Evolutionary conservation across 2,888 invertebrate species (phyloP).

Genomic region (Blastobasis lacticolella): DNA sequence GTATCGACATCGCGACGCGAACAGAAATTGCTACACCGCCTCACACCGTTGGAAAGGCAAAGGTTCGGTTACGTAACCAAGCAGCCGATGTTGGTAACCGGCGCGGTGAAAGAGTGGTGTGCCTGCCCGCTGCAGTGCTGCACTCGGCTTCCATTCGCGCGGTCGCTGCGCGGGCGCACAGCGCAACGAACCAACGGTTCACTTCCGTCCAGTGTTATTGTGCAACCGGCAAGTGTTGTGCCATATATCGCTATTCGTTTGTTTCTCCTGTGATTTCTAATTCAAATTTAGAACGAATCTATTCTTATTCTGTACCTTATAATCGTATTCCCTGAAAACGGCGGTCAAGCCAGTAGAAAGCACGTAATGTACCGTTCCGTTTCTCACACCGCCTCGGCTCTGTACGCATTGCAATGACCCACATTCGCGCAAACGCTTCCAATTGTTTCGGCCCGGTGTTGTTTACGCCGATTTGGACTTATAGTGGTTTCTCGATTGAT

Average conservation of each 20-base stretch:
- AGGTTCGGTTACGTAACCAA: slow-evolving; percentile 61
- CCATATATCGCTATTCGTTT: not conserved
- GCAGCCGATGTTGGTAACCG: slow-evolving; percentile 16
- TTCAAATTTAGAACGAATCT: not conserved
- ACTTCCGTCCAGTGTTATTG: slow-evolving; percentile 8
- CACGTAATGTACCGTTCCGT: slow-evolving; percentile 18
- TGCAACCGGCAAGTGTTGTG: slow-evolving; percentile 3
- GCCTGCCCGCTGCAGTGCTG: slow-evolving; percentile 45
- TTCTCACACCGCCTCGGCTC: not conserved
- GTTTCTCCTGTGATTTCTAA: not conserved
- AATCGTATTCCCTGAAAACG: slow-evolving; percentile 8
- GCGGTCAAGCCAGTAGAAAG: slow-evolving; percentile 24
- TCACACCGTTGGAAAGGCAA: slow-evolving; percentile 59
- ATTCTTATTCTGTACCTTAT: not conserved
- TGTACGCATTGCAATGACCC: slow-evolving; percentile 7
- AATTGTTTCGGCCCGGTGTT: slow-evolving; percentile 4
- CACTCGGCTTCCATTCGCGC: slow-evolving; percentile 39
- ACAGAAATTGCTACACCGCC: slow-evolving; percentile 20
- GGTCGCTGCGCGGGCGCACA: slow-evolving; percentile 26
- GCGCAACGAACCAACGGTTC: slow-evolving; percentile 7
- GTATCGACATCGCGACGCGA: slow-evolving; percentile 6
- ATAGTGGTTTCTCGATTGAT: too few species aligned
- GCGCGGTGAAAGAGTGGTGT: slow-evolving; percentile 52
- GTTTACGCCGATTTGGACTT: slow-evolving; percentile 1
- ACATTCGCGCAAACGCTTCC: slow-evolving; percentile 5